phyloP scores from a whole-genome alignment of 23 tunicate genomes.

The Halocynthia aurantium region DNA sequence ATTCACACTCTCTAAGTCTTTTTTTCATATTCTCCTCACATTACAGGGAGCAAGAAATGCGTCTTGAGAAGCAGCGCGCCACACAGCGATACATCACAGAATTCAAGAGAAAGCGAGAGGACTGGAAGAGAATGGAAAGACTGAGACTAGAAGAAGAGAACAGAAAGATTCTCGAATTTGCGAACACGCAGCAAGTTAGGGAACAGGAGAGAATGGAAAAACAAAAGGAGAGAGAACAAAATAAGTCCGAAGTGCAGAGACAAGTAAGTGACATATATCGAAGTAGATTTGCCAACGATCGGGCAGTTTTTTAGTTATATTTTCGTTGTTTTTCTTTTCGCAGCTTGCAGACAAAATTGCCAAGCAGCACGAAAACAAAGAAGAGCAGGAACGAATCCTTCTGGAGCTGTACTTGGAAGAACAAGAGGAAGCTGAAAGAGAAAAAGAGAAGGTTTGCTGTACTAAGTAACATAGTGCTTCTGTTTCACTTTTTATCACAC shows the following conservation, averaged over 20 bases:
- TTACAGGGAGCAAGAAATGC: slow-evolving; percentile 49
- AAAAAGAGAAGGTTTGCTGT: slow-evolving; percentile 39
- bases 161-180: slow-evolving; percentile 62
- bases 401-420: slow-evolving; percentile 81
- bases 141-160: slow-evolving; percentile 84
- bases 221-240: slow-evolving; percentile 76
- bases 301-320: not conserved
- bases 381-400: slow-evolving; percentile 81
- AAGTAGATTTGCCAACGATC: not conserved
- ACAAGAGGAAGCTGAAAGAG: slow-evolving; percentile 84
- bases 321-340: too few species aligned
- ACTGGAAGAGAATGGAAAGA: slow-evolving; percentile 79
- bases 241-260: slow-evolving; percentile 73
- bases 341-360: slow-evolving; percentile 69
- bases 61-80: slow-evolving; percentile 79
- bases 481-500: not conserved
- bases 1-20: too few species aligned
- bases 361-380: slow-evolving; percentile 42
- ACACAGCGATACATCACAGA: slow-evolving; percentile 76
- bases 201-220: slow-evolving; percentile 77
- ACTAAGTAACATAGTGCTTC: not conserved
- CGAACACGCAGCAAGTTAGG: slow-evolving; percentile 72
- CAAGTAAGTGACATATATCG: not conserved
- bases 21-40: not conserved
- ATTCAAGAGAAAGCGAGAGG: slow-evolving; percentile 75